These are phyloP conservation scores for Tapera naevia DNA, from an alignment of 2,797 vertebrate species.

Conservation along the genomic window DNA sequence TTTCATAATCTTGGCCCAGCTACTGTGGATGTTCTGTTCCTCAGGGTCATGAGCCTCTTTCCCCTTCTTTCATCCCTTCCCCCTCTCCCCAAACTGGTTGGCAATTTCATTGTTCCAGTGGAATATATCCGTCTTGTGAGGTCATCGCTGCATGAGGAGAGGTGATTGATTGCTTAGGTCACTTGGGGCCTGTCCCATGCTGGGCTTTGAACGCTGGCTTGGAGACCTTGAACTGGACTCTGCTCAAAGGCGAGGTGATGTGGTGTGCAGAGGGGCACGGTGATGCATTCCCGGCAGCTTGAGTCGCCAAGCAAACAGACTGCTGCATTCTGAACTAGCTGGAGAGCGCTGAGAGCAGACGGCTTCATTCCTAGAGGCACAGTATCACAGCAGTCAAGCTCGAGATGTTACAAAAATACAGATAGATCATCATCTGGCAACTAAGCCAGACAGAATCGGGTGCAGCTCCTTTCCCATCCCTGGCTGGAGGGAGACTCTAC, in stretches of 20 bases:
- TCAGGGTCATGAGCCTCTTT: constrained; percentile 38
- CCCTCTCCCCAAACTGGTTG: constrained; percentile 39
- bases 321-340: constrained; percentile 69
- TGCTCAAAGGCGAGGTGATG: background rate
- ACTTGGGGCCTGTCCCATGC: constrained; percentile 46
- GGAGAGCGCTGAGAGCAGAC: constrained; percentile 48
- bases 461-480: constrained; percentile 19
- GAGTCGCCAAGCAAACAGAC: constrained; percentile 53
- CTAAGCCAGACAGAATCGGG: constrained; percentile 21
- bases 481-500: constrained; percentile 14
- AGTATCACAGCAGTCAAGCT: constrained; percentile 61
- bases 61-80: constrained; percentile 21
- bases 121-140: constrained; percentile 62
- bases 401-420: constrained; percentile 64
- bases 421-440: constrained; percentile 58
- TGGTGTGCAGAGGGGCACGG: constrained; percentile 23
- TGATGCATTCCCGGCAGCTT: constrained; percentile 46
- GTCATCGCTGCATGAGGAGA: constrained; percentile 64
- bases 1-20: constrained; percentile 60
- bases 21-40: constrained; percentile 33
- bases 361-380: constrained; percentile 68
- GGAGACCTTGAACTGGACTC: constrained; percentile 36
- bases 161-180: constrained; percentile 66
- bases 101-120: constrained; percentile 58
- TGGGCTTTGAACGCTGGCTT: constrained; percentile 38